Conservation (phyloP, 92 coral and sea anemone species). For the Zoanthus sansibaricus region DNA sequence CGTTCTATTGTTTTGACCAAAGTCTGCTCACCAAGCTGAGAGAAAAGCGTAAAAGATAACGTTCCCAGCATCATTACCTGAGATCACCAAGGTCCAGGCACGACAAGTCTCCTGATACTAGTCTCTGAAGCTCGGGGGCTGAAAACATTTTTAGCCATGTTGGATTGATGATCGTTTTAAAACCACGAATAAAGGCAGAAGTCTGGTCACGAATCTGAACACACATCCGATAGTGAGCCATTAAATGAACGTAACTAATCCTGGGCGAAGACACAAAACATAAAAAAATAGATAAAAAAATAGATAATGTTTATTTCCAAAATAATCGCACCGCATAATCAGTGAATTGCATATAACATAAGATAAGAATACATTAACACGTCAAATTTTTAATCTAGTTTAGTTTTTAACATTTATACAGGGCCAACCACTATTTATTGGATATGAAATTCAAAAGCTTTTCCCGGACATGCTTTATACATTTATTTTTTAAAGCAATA, state of each 20-base stretch:
- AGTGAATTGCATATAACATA: no score
- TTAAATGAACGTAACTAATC: constrained; percentile 95
- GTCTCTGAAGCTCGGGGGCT: constrained; percentile 98
- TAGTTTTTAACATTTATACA: neutral
- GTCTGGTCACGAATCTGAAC: constrained; percentile 95
- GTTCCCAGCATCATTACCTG: constrained; percentile 56
- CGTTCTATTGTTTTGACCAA: neutral
- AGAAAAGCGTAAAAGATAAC: neutral
- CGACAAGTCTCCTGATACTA: constrained; percentile 95
- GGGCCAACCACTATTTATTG: neutral
- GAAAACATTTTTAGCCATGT: constrained; percentile 98
- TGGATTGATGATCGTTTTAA: constrained; percentile 84
- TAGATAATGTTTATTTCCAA: no score
- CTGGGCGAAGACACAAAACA: constrained; percentile 44
- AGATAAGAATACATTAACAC: no score
- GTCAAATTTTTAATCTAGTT: no score
- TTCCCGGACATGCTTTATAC: neutral
- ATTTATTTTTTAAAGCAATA: no score
- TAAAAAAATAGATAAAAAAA: no score
- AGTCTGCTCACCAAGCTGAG: neutral
- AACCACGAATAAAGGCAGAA: constrained; percentile 95
- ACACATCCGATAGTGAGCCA: constrained; percentile 99
- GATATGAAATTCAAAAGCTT: neutral
- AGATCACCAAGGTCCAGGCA: constrained; percentile 89
- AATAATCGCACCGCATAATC: no score